Conservation (phyloP, 1,140 invertebrate genomes). For the Bemisia tabaci region DNA sequence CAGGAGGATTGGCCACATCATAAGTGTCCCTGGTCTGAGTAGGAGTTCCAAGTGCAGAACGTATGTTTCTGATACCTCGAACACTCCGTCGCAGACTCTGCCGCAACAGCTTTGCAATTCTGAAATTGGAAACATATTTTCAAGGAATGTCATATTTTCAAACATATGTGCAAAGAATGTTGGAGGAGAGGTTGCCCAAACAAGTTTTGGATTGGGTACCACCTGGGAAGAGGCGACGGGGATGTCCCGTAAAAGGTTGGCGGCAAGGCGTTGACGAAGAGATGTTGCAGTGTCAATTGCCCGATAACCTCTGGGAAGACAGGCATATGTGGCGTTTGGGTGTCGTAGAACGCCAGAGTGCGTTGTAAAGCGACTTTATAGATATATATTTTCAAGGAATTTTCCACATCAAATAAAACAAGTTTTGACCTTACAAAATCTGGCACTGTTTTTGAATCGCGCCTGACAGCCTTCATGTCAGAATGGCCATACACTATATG, state of each 20-base stretch:
- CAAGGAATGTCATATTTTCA: background rate
- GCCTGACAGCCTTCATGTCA: no score
- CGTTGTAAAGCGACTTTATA: no score
- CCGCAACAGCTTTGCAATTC: conserved; percentile 60
- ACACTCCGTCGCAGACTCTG: conserved; percentile 69
- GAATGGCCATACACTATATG: no score
- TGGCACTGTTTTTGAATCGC: background rate
- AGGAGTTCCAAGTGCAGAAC: conserved; percentile 37
- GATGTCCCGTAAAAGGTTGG: no score
- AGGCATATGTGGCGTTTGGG: no score
- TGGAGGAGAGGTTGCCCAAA: no score
- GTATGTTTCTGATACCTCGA: conserved; percentile 43
- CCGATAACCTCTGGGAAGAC: no score
- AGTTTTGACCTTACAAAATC: conserved; percentile 11
- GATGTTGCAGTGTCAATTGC: no score
- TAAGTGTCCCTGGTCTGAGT: background rate
- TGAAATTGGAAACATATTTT: conserved; percentile 19
- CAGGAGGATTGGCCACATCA: background rate
- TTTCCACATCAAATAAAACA: conserved; percentile 10
- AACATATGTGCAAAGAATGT: background rate
- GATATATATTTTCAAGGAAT: background rate
- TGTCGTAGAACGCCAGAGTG: no score
- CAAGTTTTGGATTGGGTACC: no score
- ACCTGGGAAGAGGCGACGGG: no score
- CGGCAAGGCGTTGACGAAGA: no score